Evolutionary conservation across 2,113 vertebrate species (phyloP).

Genomic region (Lycaon pictus): DNA sequence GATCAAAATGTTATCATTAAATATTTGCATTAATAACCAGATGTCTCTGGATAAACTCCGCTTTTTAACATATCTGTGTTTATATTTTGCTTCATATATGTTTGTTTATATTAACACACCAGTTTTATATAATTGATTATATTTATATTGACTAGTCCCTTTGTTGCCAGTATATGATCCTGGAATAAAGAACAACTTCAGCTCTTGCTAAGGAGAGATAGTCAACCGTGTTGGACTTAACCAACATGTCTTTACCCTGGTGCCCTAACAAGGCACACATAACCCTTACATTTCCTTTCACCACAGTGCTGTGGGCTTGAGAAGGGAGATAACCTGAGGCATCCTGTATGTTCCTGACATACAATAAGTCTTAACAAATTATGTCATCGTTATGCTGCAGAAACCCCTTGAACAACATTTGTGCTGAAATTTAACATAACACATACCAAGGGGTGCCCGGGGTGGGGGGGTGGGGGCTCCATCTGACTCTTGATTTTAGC

Average conservation of each 20-base stretch:
- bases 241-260: not conserved
- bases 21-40: not conserved
- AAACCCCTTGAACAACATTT: not conserved
- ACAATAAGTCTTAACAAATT: conserved; percentile 39
- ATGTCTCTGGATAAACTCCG: not conserved
- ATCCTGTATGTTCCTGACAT: not conserved
- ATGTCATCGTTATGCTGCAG: conserved; percentile 5
- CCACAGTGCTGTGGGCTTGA: not conserved
- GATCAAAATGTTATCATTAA: not conserved
- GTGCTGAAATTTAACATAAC: conserved; percentile 46
- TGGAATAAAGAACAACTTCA: not conserved
- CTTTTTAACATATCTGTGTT: not conserved
- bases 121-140: not conserved
- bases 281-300: conserved; percentile 36
- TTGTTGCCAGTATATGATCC: not conserved
- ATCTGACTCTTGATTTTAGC: not conserved
- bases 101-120: not conserved
- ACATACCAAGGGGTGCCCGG: not conserved
- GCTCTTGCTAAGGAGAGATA: not conserved
- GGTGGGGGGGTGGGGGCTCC: not conserved
- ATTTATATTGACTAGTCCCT: not conserved
- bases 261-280: not conserved
- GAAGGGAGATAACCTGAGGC: not conserved
- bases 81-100: not conserved
- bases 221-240: not conserved